Evolutionary conservation across 2,113 vertebrate genomes (phyloP), one percentile per base, ranked within the genome.

Genomic region (Maccullochella peelii): DNA sequence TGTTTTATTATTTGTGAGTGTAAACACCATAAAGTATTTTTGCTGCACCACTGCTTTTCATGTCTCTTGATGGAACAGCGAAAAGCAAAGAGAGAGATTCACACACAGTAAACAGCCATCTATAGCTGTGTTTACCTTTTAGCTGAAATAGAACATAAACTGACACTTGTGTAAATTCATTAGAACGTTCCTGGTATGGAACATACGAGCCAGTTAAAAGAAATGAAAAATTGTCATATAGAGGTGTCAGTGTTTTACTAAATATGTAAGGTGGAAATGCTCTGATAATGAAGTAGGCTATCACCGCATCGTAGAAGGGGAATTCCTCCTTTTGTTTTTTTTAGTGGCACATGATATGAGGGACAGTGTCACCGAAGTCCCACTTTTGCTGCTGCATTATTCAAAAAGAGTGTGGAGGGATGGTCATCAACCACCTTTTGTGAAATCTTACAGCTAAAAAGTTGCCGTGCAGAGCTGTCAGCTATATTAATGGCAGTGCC

Each of bases 11-110:
- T 95, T 94, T 94, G 91, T 75, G 84, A 73, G 89, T 54, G 93
- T 86, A 93, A 94, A 95, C 86, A 93, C 85, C 84, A 71, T 93
- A 93, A 95, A 94, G 90, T 93, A 94, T 93, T 94, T 93, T 91
- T 91, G 87, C 89, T 58, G 80, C 76, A 47, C 82, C 77, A 12
- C 86, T 6, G 76, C 91, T 85, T 94, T 93, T 92, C 91, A 93
- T 88, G 92, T 94, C 82, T 88, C 86, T 74, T 44, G 73, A 71
- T 66, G 87, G 91, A 86, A 92, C 91, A 93, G 78, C 83, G 88
- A 57, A 88, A 82, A 83, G 88, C 89, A 92, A 92, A 93, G 91
- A 93, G 90, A 88, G 84, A 86, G 91, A 94, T 94, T 90, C 91
- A 90, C 91, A 80, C 76, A 88, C 73, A 52, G 91, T 83, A 92